Percentiles rank a stretch among this genome's conserved stretches.
These are phyloP conservation scores for Hydraecia micacea DNA, from an alignment of 2,888 invertebrate genomes.

Conservation along the genomic window DNA sequence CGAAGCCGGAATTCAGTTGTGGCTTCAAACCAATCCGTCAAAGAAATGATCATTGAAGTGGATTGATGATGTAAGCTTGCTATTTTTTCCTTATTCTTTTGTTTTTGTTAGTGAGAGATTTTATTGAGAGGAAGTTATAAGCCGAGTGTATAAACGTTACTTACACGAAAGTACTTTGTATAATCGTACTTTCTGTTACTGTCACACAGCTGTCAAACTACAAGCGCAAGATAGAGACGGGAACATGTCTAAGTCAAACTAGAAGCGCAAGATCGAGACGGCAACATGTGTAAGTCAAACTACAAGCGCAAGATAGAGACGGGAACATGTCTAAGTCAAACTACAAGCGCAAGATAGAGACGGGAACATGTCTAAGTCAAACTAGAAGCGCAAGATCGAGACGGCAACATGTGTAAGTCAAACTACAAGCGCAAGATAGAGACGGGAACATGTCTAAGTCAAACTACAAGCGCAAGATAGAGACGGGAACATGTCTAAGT, in stretches of 20 bases:
- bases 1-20: slow-evolving; percentile 21
- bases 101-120: neutral
- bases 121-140: neutral
- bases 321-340: neutral
- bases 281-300: neutral
- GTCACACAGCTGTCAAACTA: neutral
- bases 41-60: slow-evolving; percentile 37
- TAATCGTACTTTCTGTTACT: neutral
- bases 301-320: too few species aligned
- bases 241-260: neutral
- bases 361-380: neutral
- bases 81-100: slow-evolving; percentile 2
- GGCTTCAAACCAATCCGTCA: slow-evolving; percentile 53
- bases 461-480: neutral
- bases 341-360: too few species aligned
- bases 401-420: neutral
- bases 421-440: neutral
- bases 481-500: too few species aligned
- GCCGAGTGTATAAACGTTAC: neutral
- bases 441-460: too few species aligned
- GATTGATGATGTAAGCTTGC: neutral
- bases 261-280: too few species aligned
- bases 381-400: too few species aligned
- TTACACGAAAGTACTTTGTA: neutral
- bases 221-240: too few species aligned